Evolutionary conservation across 2,113 vertebrate species (phyloP).

Genomic region (Lutjanus erythropterus): DNA sequence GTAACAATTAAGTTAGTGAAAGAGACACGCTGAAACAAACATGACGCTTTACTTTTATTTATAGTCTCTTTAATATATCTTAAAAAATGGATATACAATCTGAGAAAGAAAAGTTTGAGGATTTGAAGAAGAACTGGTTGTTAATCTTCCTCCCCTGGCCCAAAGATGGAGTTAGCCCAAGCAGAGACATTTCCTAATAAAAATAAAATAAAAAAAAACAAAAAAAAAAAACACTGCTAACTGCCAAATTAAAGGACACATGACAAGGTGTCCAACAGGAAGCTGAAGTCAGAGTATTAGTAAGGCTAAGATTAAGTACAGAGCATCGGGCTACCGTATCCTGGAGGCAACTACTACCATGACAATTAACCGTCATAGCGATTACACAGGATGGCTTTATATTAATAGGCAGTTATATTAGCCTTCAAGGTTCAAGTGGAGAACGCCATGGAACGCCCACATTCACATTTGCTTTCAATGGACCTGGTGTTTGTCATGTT

Average conservation of each 20-base stretch:
- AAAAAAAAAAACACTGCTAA: slow-evolving; percentile 26
- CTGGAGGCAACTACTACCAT: slow-evolving; percentile 18
- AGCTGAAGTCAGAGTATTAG: slow-evolving; percentile 27
- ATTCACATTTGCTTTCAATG: slow-evolving; percentile 13
- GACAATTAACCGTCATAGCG: background rate
- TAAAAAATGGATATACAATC: slow-evolving; percentile 83
- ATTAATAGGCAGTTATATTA: slow-evolving; percentile 10
- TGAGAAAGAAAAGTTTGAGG: slow-evolving; percentile 73
- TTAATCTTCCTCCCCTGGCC: slow-evolving; percentile 49
- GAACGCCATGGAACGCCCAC: background rate
- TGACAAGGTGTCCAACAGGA: slow-evolving; percentile 9
- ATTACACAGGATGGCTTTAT: slow-evolving; percentile 38
- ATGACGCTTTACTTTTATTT: slow-evolving; percentile 34
- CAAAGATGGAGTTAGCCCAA: slow-evolving; percentile 35
- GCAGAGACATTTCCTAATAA: slow-evolving; percentile 43
- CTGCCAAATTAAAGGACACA: slow-evolving; percentile 55
- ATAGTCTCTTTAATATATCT: slow-evolving; percentile 81
- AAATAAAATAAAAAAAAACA: background rate
- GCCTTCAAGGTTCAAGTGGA: slow-evolving; percentile 16
- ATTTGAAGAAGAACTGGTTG: slow-evolving; percentile 58
- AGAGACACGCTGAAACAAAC: background rate
- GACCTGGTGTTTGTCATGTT: background rate
- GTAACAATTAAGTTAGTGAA: background rate
- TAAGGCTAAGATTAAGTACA: slow-evolving; percentile 52
- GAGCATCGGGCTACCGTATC: slow-evolving; percentile 22